phyloP scores from a whole-genome alignment of 2,888 invertebrate genomes.

The Helleia helle region DNA sequence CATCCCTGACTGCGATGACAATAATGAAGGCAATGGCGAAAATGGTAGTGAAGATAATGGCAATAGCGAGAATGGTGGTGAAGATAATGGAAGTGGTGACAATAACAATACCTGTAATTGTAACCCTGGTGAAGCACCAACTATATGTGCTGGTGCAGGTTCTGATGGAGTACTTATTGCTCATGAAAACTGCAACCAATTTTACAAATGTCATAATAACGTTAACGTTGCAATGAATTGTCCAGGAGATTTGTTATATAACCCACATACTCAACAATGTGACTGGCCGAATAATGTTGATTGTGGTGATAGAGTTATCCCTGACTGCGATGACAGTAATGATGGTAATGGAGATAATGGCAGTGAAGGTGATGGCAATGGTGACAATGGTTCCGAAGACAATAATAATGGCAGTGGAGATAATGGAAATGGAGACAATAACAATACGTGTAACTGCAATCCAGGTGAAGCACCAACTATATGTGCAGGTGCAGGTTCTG shows the following conservation, averaged over 20 bases:
- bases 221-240: too few relatives aligned
- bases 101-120: slow-evolving; percentile 22
- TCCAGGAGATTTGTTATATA: slow-evolving; percentile 28
- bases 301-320: slow-evolving; percentile 20
- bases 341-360: slow-evolving; percentile 1
- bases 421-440: slow-evolving; percentile 6
- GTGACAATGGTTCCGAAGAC: background rate
- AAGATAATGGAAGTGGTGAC: slow-evolving; percentile 13
- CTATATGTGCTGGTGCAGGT: slow-evolving; percentile 26
- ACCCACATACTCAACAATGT: slow-evolving; percentile 25
- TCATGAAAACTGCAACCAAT: slow-evolving; percentile 30
- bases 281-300: slow-evolving; percentile 30
- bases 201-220: slow-evolving; percentile 37
- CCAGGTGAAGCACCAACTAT: slow-evolving; percentile 28
- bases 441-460: slow-evolving; percentile 18
- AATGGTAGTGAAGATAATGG: slow-evolving; percentile 12
- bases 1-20: slow-evolving; percentile 16
- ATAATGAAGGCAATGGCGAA: too few relatives aligned
- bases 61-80: slow-evolving; percentile 16
- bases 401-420: background rate
- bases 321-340: slow-evolving; percentile 7
- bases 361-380: background rate
- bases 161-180: slow-evolving; percentile 24
- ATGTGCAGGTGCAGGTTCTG: slow-evolving; percentile 24
- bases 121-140: slow-evolving; percentile 26